Evolutionary conservation across 92 coral and sea anemone species (phyloP), one percentile per base, ranked within the genome.

Genomic region (Meandrina meandrites): DNA sequence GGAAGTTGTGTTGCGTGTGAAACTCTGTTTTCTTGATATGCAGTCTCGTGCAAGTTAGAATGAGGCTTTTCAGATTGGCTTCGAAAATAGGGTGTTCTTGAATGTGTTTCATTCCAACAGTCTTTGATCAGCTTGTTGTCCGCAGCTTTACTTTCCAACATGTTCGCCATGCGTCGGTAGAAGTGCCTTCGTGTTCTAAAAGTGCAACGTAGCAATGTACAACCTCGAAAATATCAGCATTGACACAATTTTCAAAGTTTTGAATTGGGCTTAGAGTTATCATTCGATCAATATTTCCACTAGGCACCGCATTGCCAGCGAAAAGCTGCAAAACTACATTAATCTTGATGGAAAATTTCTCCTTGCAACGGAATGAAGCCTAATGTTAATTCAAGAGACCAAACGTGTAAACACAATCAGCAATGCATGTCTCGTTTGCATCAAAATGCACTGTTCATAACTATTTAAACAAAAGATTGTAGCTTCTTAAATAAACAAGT

Each of bases 401-500:
- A 24, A 36, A n/a, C 35, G 27, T 31, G 80, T 60, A 84, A 84
- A 84, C 72, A 74, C 31, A 57, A 56, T 84, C 69, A 35, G 67
- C 66, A 0, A 78, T 3, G 78, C 42, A 11, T n/a, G 79, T 3
- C 56, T 84, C 36, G 54, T 54, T 84, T 75, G 87, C 87, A 83
- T 83, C 70, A 72, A 57, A 71, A 58, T 51, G 62, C 87, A 35
- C 14, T 24, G 80, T 73, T 6, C 80, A 84, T 74, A 74, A 84
- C 60, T 14, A 56, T 57, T 37, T 13, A 84, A 40, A 84, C 87
- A 84, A 84, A 84, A 53, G 79, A 73, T 36, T 40, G 79, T 73
- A 22, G 7, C 72, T 73, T 24, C 19, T 74, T n/a, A 36, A 84
- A 74, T 42, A 84, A 84, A 84, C 80, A 84, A 13, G 24, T n/a